phyloP scores from a whole-genome alignment of 2,113 vertebrate genomes.

The Petromus typicus region DNA sequence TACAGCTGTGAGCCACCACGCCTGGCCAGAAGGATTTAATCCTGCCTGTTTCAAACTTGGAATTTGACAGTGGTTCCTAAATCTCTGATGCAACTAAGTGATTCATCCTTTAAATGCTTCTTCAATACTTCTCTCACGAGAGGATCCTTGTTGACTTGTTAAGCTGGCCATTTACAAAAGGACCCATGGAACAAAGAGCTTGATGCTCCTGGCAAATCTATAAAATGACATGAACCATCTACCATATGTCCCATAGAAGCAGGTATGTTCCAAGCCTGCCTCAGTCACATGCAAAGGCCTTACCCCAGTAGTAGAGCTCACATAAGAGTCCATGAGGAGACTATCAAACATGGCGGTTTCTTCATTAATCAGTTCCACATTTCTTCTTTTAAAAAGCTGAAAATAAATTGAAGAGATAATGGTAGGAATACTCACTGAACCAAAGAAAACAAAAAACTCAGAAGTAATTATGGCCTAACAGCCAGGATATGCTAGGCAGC shows the following conservation, averaged over 20 bases:
- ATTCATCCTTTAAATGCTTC: constrained; percentile 30
- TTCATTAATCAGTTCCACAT: constrained; percentile 96
- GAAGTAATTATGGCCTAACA: not conserved
- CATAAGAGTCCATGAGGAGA: constrained; percentile 93
- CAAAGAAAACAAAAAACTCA: not conserved
- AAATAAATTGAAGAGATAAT: constrained; percentile 49
- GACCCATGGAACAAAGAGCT: not conserved
- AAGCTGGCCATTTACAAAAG: constrained; percentile 8
- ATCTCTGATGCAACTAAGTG: constrained; percentile 3
- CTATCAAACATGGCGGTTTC: constrained; percentile 95
- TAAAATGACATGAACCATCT: not conserved
- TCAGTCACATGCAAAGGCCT: constrained; percentile 72
- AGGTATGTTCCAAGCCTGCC: not conserved
- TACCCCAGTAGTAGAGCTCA: constrained; percentile 92
- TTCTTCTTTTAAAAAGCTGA: constrained; percentile 98
- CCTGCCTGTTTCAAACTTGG: not conserved
- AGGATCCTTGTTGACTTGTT: not conserved
- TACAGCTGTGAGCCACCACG: no score
- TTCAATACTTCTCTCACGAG: not conserved
- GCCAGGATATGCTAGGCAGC: not conserved
- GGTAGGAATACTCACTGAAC: not conserved
- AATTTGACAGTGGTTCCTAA: constrained; percentile 36
- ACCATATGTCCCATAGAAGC: not conserved
- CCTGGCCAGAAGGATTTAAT: not conserved
- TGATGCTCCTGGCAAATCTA: not conserved